Conservation (phyloP, 2,797 vertebrate genomes). For the Numenius phaeopus region DNA sequence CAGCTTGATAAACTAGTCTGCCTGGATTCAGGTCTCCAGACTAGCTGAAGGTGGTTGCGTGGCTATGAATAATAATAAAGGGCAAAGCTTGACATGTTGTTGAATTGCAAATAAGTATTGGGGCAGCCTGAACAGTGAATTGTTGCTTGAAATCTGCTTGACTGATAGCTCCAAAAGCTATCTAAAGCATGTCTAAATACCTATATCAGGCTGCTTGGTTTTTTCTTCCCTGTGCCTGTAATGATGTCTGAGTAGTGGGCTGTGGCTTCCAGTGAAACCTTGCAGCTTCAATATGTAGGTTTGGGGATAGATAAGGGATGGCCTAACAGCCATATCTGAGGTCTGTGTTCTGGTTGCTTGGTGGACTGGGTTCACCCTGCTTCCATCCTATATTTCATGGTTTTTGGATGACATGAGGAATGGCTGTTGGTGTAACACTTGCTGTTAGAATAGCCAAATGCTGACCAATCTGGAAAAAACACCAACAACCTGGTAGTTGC, state of each 20-base stretch:
- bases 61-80: background rate
- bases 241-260: background rate
- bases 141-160: background rate
- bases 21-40: background rate
- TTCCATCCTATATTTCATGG: accelerated
- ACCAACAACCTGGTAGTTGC: background rate
- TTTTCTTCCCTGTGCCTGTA: background rate
- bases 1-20: conserved; percentile 19
- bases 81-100: background rate
- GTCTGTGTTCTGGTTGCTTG: background rate
- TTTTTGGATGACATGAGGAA: background rate
- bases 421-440: background rate
- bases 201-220: background rate
- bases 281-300: background rate
- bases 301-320: background rate
- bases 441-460: background rate
- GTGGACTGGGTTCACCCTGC: background rate
- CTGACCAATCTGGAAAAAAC: background rate
- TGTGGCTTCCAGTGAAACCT: background rate
- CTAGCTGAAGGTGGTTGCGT: background rate
- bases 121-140: background rate
- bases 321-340: background rate
- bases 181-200: background rate
- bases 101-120: background rate
- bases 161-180: background rate